These are phyloP conservation scores for Pristiophorus japonicus DNA, from an alignment of 2,113 vertebrate genomes.

Conservation along the genomic window DNA sequence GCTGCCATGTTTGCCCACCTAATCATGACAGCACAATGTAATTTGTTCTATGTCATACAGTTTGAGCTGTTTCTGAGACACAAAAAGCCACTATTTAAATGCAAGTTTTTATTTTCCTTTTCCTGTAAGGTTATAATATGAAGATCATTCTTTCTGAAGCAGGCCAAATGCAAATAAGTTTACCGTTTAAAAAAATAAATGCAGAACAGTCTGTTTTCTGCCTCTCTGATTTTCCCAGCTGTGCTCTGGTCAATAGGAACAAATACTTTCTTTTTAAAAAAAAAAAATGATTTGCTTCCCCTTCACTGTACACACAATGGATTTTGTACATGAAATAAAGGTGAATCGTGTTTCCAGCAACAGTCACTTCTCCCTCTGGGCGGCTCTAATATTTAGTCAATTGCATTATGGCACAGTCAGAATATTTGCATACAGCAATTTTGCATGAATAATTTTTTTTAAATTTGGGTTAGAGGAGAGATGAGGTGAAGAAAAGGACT, in stretches of 20 bases:
- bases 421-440: background rate
- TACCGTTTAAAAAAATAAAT: background rate
- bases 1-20: background rate
- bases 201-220: background rate
- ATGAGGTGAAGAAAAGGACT: background rate
- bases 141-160: background rate
- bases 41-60: background rate
- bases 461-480: background rate
- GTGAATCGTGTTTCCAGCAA: background rate
- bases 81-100: background rate
- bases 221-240: background rate
- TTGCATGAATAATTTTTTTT: background rate
- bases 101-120: background rate
- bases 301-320: background rate
- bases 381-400: background rate
- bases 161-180: background rate
- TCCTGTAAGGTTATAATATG: background rate
- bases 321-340: background rate
- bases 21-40: background rate
- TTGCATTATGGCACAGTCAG: background rate
- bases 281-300: background rate
- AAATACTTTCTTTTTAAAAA: background rate
- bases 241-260: background rate
- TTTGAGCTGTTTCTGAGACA: background rate
- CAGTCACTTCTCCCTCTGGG: background rate